Base-by-base conservation (phyloP, 2,113 vertebrate species). In the Craseonycteris thonglongyai region DNA sequence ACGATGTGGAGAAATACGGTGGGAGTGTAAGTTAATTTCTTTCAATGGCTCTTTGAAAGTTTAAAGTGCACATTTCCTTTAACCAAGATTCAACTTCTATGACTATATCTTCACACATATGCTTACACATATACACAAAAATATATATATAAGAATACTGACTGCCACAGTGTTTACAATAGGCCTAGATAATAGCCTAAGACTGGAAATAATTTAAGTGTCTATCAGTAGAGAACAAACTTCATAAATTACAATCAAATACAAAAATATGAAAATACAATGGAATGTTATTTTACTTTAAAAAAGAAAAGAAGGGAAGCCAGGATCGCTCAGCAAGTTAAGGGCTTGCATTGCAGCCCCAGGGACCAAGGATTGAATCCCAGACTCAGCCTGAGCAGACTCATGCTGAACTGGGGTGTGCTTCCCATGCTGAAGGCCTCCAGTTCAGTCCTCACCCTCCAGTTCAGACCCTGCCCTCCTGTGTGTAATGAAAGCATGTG, bases 61-160 rank as follows among this genome's bases (percentile, higher is more conserved):
- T 93, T 83, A 87, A 93, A 88, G 66, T 90, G 33, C 7, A 90
- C 12, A 81, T 45, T 82, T 82, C 49, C 56, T 82, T 93, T 74
- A 90, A 63, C 40, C 30, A 14, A 95, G 38, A 66, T 61, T 68
- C 35, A 65, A 47, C 18, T 90, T 82, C 42, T 63, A 26, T 30
- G 42, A 74, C 65, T 63, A 90, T 92, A 90, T 90, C 51, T 51
- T 90, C 21, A 93, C 12, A 83, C 9, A 68, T 15, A 75, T 8
- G 54, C 15, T 49, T 35, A 84, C 22, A 42, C 21, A 68, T 24
- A 80, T 12, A 76, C 15, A 91, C 59, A 79, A 71, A 69, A 21
- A 88, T 63, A 13, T 33, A 2, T 40, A 72, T 40, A 35, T 2
- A 78, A 65, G 58, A 47, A 93, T 83, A 87, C 2, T 80, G 21